Evolutionary conservation across 2,113 vertebrate species (phyloP), one percentile per base, ranked within the genome.

Genomic region (Chionomys nivalis): DNA sequence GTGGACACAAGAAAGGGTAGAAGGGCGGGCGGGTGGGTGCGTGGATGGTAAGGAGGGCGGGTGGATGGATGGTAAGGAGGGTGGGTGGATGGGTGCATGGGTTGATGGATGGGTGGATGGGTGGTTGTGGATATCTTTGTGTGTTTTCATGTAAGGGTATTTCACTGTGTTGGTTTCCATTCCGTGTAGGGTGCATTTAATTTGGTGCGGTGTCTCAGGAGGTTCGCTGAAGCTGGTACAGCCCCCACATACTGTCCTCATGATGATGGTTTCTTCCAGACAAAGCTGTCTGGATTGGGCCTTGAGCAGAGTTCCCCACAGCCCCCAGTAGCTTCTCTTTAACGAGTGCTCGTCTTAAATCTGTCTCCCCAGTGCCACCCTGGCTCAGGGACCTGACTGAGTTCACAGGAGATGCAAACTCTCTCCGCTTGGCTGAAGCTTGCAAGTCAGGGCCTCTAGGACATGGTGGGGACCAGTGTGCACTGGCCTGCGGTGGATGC

Each of bases 381-480:
- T 8, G 70, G n/a, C 16, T 52, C 7, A 10, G 49, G 44, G n/a
- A 1, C 8, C 5, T 0, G 19, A 21, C 61, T 3, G 9, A 14
- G n/a, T 31, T 7, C 4, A 11, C 72, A 23, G 33, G 61, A n/a
- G 47, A 44, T 6, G 2, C 28, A 9, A 5, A 23, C n/a, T 17
- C 26, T 21, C n/a, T 78, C 16, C 24, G 12, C 0, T 12, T 42
- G 23, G 58, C 28, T 0, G 16, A 13, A 36, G 11, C 65, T 44
- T 68, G 44, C 6, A 7, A 14, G 17, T 8, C 55, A 17, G n/a
- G 14, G 13, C n/a, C n/a, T 63, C n/a, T 63, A n/a, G 6, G 7
- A 14, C 49, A 58, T 13, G 52, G 36, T 52, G 17, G 78, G 33
- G 49, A n/a, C 24, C 19, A 6, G 33, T 13, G 4, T n/a, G 33